Percentiles rank a stretch among this genome's conserved stretches.
Evolutionary conservation across 2,888 invertebrate genomes (phyloP).

Genomic region (Drosophila pseudotakahashii): DNA sequence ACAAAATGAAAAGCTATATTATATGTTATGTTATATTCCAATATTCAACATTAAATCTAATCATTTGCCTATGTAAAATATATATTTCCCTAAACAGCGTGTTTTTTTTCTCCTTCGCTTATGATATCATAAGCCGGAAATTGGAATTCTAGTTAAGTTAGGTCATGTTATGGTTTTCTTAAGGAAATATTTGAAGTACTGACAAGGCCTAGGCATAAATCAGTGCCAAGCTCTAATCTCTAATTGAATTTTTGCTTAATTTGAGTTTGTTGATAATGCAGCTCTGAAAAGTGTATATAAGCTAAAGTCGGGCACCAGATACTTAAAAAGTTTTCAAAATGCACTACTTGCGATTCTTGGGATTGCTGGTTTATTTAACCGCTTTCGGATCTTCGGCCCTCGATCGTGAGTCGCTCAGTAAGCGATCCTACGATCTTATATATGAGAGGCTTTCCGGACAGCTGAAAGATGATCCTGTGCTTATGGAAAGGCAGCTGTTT

Average conservation of each 20-base stretch:
- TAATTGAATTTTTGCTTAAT: not conserved
- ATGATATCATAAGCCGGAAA: not conserved
- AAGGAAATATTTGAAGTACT: not conserved
- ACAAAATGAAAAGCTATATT: too few species aligned
- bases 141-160: not conserved
- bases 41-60: too few species aligned
- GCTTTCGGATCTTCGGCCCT: not conserved
- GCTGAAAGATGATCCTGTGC: not conserved
- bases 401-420: not conserved
- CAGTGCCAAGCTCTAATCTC: not conserved
- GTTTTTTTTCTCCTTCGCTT: too few species aligned
- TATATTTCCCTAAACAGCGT: too few species aligned
- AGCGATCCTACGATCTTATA: too few species aligned
- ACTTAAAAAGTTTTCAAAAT: not conserved
- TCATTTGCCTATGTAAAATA: too few species aligned
- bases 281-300: constrained; percentile 4
- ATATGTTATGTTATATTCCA: too few species aligned
- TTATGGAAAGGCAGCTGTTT: too few species aligned
- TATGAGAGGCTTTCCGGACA: not conserved
- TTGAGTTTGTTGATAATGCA: not conserved
- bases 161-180: not conserved
- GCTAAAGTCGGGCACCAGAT: not conserved
- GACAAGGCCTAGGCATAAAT: constrained; percentile 1
- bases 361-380: not conserved
- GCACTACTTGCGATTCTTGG: constrained; percentile 1